phyloP scores from a whole-genome alignment of 2,888 invertebrate genomes.

The Acronicta psi region DNA sequence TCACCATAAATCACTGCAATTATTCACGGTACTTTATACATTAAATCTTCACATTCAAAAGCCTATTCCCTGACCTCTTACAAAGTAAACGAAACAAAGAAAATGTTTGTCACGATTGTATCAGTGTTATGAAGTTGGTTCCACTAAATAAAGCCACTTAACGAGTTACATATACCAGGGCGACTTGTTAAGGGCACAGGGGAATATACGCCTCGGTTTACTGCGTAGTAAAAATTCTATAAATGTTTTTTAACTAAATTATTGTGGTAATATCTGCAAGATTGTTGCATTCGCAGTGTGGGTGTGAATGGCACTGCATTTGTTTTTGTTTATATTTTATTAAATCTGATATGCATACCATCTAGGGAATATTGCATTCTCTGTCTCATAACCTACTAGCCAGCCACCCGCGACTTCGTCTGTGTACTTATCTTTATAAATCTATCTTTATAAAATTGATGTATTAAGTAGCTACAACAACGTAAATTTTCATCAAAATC shows the following conservation, averaged over 20 bases:
- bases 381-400: too few relatives aligned
- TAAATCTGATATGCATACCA: constrained; percentile 23
- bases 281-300: constrained; percentile 60
- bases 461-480: too few relatives aligned
- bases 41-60: constrained; percentile 28
- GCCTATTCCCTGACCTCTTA: constrained; percentile 34
- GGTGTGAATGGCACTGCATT: constrained; percentile 44
- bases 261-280: constrained; percentile 69
- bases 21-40: constrained; percentile 8
- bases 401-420: too few relatives aligned
- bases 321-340: constrained; percentile 35
- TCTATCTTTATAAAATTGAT: too few relatives aligned
- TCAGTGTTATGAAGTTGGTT: constrained; percentile 50
- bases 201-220: constrained; percentile 62
- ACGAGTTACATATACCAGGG: constrained; percentile 52
- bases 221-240: constrained; percentile 71
- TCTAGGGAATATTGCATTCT: neutral
- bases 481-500: too few relatives aligned
- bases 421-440: too few relatives aligned
- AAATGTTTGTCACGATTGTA: constrained; percentile 50
- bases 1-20: constrained; percentile 34
- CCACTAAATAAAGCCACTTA: constrained; percentile 56
- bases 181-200: constrained; percentile 56
- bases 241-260: constrained; percentile 71
- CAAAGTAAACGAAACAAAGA: constrained; percentile 64